Conservation (phyloP, 2,888 invertebrate genomes). For the Phyto melanocephala region DNA sequence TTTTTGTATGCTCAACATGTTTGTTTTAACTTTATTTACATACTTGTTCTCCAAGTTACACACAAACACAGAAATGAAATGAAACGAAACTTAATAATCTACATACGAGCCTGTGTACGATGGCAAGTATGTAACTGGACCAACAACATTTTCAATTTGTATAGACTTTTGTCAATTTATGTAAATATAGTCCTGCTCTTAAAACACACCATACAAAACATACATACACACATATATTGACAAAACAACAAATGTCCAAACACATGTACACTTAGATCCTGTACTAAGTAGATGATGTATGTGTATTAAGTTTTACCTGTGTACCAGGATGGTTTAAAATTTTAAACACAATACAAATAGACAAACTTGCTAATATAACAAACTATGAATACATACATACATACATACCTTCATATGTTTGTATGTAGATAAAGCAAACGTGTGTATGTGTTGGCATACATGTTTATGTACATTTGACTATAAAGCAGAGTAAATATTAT, state of each 20-base stretch:
- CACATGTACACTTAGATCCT: not conserved
- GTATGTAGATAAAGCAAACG: not conserved
- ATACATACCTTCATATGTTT: not conserved
- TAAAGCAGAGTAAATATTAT: not conserved
- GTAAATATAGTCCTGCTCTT: constrained; percentile 53
- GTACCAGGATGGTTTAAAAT: constrained; percentile 20
- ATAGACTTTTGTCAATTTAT: constrained; percentile 63
- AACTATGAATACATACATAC: not conserved
- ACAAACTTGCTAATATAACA: not conserved
- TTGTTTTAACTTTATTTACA: constrained; percentile 56
- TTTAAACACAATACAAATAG: constrained; percentile 27
- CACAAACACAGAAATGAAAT: not conserved
- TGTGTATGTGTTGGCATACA: not conserved
- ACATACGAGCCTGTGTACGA: not conserved
- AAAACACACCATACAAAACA: not conserved
- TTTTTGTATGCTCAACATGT: constrained; percentile 50
- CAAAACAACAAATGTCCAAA: not conserved
- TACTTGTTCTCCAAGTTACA: not conserved
- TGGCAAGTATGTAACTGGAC: not conserved
- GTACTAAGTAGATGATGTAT: not conserved
- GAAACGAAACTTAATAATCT: not conserved
- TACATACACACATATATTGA: constrained; percentile 17
- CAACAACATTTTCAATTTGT: constrained; percentile 61
- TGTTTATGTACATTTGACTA: not conserved
- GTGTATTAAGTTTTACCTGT: constrained; percentile 44